A percentile compares a stretch with the other conserved stretches of the same genome.
Conservation (phyloP, 2,797 vertebrate genomes). For the Lagorchestes hirsutus region DNA sequence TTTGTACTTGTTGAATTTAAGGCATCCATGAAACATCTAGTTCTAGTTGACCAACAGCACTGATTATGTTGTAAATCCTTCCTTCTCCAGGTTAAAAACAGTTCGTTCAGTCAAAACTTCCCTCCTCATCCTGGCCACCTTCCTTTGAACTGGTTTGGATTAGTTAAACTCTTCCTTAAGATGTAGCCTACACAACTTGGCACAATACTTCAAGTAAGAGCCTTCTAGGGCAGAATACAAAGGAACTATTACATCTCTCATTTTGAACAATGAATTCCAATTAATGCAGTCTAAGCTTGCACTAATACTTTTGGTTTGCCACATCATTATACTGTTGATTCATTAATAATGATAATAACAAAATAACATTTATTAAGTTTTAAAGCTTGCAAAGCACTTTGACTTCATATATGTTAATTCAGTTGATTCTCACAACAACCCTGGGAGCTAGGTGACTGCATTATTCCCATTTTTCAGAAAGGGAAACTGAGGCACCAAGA, state of each 20-base stretch:
- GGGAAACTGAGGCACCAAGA: background rate
- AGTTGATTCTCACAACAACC: background rate
- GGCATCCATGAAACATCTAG: background rate
- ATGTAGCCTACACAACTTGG: background rate
- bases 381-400: background rate
- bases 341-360: background rate
- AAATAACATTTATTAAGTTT: background rate
- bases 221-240: background rate
- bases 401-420: background rate
- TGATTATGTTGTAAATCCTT: background rate
- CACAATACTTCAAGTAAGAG: background rate
- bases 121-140: background rate
- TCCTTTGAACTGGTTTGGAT: background rate
- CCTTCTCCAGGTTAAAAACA: background rate
- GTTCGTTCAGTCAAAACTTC: background rate
- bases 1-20: background rate
- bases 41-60: background rate
- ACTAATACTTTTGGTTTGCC: background rate
- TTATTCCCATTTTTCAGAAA: background rate
- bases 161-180: background rate
- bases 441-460: background rate
- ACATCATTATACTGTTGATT: background rate
- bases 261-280: background rate
- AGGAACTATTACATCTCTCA: background rate
- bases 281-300: background rate